Base-by-base conservation (phyloP, 1,140 invertebrate genomes). In the Ceratoteleas bidentatus region DNA sequence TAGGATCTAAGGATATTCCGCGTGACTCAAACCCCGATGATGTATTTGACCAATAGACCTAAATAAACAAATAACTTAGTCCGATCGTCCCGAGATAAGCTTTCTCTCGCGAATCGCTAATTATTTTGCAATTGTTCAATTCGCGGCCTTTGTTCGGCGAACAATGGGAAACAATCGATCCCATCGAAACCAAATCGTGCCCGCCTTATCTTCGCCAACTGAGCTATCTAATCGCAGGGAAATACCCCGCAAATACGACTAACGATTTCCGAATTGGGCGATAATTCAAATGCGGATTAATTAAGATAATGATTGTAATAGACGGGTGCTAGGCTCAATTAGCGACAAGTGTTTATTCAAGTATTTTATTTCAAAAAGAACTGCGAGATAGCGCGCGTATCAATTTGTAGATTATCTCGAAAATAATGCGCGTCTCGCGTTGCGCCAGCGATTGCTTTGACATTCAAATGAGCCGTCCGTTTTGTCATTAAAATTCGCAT, bases 21-120 rank as follows among this genome's bases (percentile, higher is more conserved):
- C 75, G 58, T 81, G 78, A 81, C 70, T 70, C 78, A 75, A 81
- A 75, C 70, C 69, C 54, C 77, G 69, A 69, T 80, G 69, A 80
- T 80, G 73, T 68, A 73, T 80, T 73, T 80, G 77, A 73, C 77
- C 77, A 64, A 80, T 68, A 80, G 61, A 80, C 77, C 77, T 80
- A 80, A 80, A 80, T 80, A 73, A 74, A 80, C 69, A 74, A 80
- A 80, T 80, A 16, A 32, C 61, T 66, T 54, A 58, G 36, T 45
- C n/a, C 45, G 6, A 61, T 58, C 61, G 34, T 38, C 66, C 60
- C 60, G 53, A 68, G 66, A 75, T 49, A 60, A 66, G 57, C 56
- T 60, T 60, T 66, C 56, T 13, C 61, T 45, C 8, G 14, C 49
- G 49, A 2, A 6, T 49, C 6, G 33, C 52, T 54, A n/a, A 54